Evolutionary conservation across 2,888 invertebrate species (phyloP).

Genomic region (Choreutis nemorana): DNA sequence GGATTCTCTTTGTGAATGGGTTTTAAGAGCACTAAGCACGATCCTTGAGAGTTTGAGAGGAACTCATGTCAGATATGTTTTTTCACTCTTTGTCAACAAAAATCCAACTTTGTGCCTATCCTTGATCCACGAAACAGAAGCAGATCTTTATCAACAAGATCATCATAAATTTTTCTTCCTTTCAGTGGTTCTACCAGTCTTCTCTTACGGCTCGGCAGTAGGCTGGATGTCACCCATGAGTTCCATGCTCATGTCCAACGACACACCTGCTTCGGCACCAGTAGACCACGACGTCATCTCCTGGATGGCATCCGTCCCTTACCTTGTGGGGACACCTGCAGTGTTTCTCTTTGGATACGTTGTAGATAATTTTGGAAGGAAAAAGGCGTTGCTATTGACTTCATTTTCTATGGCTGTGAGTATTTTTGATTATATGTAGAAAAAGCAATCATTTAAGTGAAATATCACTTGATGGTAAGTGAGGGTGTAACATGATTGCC

Average conservation of each 20-base stretch:
- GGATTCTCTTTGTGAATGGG: no score
- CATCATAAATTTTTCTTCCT: slow-evolving; percentile 12
- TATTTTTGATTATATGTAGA: no score
- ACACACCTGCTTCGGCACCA: slow-evolving; percentile 41
- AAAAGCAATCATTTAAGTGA: no score
- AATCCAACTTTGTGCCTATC: no score
- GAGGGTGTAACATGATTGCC: no score
- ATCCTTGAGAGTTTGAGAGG: no score
- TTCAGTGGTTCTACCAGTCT: slow-evolving; percentile 62
- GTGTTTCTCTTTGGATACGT: slow-evolving; percentile 62
- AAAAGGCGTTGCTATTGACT: slow-evolving; percentile 49
- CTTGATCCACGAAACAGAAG: no score
- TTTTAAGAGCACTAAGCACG: no score
- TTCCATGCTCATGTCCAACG: slow-evolving; percentile 48
- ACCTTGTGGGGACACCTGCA: slow-evolving; percentile 60
- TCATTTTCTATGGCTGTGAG: slow-evolving; percentile 51
- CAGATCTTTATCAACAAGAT: neutral
- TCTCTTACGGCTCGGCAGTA: slow-evolving; percentile 60
- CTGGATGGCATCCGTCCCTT: slow-evolving; percentile 66
- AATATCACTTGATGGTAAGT: no score
- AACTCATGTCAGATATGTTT: no score
- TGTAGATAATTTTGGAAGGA: slow-evolving; percentile 61
- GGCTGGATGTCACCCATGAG: slow-evolving; percentile 68
- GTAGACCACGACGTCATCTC: slow-evolving; percentile 55
- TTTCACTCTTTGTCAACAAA: no score